A percentile compares a stretch with the other conserved stretches of the same genome.
Evolutionary conservation across 2,113 vertebrate genomes (phyloP).

Genomic region (Neogobius melanostomus): DNA sequence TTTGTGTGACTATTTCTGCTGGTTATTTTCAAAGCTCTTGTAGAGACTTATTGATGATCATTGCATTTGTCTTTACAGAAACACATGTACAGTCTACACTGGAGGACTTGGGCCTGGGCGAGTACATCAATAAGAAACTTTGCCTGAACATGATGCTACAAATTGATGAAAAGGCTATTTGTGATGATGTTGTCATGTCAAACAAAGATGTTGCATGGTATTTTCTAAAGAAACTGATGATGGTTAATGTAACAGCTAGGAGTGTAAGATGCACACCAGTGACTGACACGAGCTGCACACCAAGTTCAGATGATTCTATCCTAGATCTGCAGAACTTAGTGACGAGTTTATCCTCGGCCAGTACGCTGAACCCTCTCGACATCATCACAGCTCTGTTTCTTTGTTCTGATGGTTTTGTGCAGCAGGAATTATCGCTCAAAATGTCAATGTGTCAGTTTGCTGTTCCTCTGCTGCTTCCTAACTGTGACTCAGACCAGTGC

Average conservation of each 20-base stretch:
- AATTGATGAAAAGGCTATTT: not conserved
- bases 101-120: not conserved
- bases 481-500: conserved; percentile 54
- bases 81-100: not conserved
- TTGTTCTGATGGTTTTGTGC: conserved; percentile 72
- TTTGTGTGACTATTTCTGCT: too few species aligned
- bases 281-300: not conserved
- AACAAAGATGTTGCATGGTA: conserved; percentile 13
- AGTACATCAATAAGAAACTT: not conserved
- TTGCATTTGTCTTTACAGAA: conserved; percentile 1
- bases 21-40: too few species aligned
- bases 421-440: conserved; percentile 68
- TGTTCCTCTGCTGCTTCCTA: conserved; percentile 74
- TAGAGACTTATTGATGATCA: not conserved
- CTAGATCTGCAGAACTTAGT: conserved; percentile 14
- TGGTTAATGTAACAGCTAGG: conserved; percentile 10
- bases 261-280: conserved; percentile 3
- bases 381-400: conserved; percentile 71
- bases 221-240: conserved; percentile 3
- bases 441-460: conserved; percentile 77
- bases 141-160: conserved; percentile 1
- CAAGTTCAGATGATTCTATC: not conserved
- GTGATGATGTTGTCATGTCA: not conserved
- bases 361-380: conserved; percentile 67
- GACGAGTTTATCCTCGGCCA: not conserved